Evolutionary conservation across 2,797 vertebrate species (phyloP).

Genomic region (Myripristis jacobus): DNA sequence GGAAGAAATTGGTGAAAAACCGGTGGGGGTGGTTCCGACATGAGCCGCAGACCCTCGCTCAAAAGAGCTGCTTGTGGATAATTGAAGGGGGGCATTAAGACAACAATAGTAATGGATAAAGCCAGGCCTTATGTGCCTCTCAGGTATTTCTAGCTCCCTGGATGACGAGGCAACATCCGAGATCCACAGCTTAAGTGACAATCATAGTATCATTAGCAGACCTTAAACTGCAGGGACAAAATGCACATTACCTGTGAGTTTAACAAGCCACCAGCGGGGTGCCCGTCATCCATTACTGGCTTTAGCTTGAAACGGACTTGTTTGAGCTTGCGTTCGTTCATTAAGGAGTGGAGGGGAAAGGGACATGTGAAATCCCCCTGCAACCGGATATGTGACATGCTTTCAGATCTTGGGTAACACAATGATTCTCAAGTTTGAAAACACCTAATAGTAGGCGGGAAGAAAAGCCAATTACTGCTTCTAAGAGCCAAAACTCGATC

Average conservation of each 20-base stretch:
- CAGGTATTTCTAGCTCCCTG: conserved; percentile 57
- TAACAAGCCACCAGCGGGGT: conserved; percentile 51
- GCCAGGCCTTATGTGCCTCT: conserved; percentile 65
- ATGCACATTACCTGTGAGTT: conserved; percentile 61
- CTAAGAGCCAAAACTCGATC: neutral
- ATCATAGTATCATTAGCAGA: conserved; percentile 66
- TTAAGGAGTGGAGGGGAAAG: conserved; percentile 16
- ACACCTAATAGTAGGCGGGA: neutral
- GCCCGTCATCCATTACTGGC: conserved; percentile 42
- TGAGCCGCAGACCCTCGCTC: conserved; percentile 53
- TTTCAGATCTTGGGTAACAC: neutral
- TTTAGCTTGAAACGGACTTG: conserved; percentile 55
- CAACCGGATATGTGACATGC: conserved; percentile 3
- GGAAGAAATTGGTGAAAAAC: conserved; percentile 71
- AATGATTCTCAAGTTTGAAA: conserved; percentile 8
- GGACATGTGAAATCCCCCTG: conserved; percentile 18
- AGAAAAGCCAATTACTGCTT: neutral
- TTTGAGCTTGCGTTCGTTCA: conserved; percentile 59
- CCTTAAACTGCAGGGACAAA: conserved; percentile 47
- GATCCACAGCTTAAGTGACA: conserved; percentile 68
- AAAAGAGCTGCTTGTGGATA: conserved; percentile 75
- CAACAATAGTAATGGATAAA: conserved; percentile 75
- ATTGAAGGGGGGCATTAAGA: conserved; percentile 79
- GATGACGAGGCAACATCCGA: conserved; percentile 60
- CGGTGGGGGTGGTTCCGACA: conserved; percentile 68